Evolutionary conservation across 2,113 vertebrate species (phyloP), one percentile per base, ranked within the genome.

Genomic region (Glareola pratincola): DNA sequence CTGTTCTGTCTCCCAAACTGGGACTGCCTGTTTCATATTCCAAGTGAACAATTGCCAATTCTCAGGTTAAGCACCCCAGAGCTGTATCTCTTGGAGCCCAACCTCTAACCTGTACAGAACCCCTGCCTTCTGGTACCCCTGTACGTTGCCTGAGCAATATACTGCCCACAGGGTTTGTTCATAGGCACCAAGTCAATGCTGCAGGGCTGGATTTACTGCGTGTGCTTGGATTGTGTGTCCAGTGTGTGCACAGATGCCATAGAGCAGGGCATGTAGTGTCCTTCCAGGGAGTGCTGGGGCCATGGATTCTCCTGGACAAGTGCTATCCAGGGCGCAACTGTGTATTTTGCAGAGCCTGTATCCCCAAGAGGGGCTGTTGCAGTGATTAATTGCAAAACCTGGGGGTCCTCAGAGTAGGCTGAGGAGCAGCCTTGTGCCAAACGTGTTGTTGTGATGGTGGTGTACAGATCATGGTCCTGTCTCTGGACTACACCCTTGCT

Each of bases 371-470:
- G 9, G 45, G 22, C 34, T 94, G 21, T 12, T 43, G 48, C 34
- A 76, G 16, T 0, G 3, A 27, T 17, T 48, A 9, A 8, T 30
- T 47, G 74, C 62, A 68, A 83, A 60, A 68, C 43, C 27, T 54
- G 47, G 17, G 21, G 30, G 13, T 68, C 20, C 20, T 83, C 29
- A 32, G 53, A 39, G 54, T 17, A 29, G 36, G 12, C 62, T 83
- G 71, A 47, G 45, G 50, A 66, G 26, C 41, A 78, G 12, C 62
- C 12, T 14, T 2, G 0, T 64, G 48, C 34, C 11, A 5, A 41
- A 41, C 0, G 1, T 7, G 5, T 57, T 57, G 13, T 63, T 63
- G 10, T 0, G 0, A 2, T 72, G 54, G 41, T 50, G 60, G 14
- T 23, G 37, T 54, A 57, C 68, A 80, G 39, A 22, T 51, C 41